phyloP scores from a whole-genome alignment of 2,113 vertebrate genomes.

The Amphiprion percula region DNA sequence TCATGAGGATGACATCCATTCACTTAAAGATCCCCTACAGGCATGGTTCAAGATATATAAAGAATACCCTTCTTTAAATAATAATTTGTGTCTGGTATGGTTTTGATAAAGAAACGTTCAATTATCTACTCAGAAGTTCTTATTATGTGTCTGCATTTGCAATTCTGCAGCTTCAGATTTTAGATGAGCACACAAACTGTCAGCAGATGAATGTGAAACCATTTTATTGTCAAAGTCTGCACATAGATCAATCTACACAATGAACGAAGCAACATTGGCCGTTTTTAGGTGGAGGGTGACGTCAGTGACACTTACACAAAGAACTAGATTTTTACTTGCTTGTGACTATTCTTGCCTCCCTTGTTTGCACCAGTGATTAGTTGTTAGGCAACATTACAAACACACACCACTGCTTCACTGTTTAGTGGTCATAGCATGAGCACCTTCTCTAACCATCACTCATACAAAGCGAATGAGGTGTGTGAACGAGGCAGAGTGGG shows the following conservation, averaged over 20 bases:
- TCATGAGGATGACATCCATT: neutral
- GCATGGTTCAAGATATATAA: neutral
- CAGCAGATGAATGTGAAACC: neutral
- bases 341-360: no score
- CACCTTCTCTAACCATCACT: neutral
- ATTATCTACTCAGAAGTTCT: no score
- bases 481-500: constrained; percentile 5
- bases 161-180: no score
- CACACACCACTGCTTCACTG: neutral
- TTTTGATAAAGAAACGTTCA: neutral
- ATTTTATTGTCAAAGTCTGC: neutral
- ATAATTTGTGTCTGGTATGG: neutral
- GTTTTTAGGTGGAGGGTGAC: no score
- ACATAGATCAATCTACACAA: neutral
- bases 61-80: neutral
- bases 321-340: no score
- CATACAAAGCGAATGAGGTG: constrained; percentile 37
- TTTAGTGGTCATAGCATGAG: neutral
- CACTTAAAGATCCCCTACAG: neutral
- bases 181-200: neutral
- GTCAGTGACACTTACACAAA: neutral
- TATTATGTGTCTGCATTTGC: no score
- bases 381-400: neutral
- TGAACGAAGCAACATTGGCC: no score
- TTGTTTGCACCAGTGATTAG: constrained; percentile 1